Percentiles rank a stretch among this genome's conserved stretches.
Evolutionary conservation across 2,888 invertebrate genomes (phyloP).

Genomic region (Agrilus cyanescens): DNA sequence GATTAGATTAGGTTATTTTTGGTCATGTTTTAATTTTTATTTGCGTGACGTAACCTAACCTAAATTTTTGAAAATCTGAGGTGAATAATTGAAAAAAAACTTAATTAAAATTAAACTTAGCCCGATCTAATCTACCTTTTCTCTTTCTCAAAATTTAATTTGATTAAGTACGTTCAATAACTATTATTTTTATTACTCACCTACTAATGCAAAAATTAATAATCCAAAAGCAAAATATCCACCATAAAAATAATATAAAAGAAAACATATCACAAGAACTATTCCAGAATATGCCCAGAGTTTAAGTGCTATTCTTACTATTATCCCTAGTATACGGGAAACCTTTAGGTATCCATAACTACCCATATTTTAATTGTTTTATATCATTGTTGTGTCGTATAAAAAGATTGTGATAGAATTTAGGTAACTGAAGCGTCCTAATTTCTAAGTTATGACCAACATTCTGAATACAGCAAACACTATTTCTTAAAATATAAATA

Average conservation of each 20-base stretch:
- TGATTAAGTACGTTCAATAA: conserved; percentile 2
- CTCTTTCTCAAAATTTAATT: too few relatives aligned
- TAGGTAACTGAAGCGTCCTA: neutral
- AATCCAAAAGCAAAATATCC: conserved; percentile 59
- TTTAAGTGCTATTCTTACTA: conserved; percentile 48
- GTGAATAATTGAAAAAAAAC: too few relatives aligned
- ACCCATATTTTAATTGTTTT: conserved; percentile 24
- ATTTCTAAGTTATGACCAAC: neutral
- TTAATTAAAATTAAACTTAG: too few relatives aligned
- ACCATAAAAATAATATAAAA: conserved; percentile 77
- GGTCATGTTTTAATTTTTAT: too few relatives aligned
- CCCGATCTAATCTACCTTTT: too few relatives aligned
- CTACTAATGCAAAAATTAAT: conserved; percentile 56
- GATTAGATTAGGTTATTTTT: neutral
- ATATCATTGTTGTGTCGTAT: neutral
- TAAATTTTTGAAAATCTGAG: too few relatives aligned
- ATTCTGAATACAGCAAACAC: neutral
- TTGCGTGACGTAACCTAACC: too few relatives aligned
- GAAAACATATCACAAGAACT: conserved; percentile 59
- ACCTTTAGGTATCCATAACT: conserved; percentile 27
- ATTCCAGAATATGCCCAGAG: conserved; percentile 70
- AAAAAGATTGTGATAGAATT: too few relatives aligned
- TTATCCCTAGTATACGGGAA: conserved; percentile 33
- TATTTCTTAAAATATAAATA: too few relatives aligned
- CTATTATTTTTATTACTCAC: conserved; percentile 36